Conservation (phyloP, 2,888 invertebrate species). For the Stictocephala bisonia region DNA sequence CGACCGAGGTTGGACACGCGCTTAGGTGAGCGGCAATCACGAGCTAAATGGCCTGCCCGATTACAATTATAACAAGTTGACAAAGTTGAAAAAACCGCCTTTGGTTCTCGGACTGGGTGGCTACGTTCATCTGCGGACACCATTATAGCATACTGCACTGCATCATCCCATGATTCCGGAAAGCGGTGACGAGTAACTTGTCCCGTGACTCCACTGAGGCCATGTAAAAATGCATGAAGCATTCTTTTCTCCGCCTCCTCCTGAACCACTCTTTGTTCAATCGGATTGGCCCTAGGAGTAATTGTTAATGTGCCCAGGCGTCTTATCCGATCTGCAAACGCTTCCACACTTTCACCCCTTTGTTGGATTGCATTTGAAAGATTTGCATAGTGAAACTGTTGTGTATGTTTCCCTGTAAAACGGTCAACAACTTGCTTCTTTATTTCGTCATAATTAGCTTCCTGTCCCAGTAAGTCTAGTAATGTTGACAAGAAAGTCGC, state of each 20-base stretch:
- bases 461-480: neutral
- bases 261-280: too few species aligned
- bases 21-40: neutral
- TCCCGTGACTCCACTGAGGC: neutral
- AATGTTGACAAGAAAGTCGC: neutral
- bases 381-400: slow-evolving; percentile 2
- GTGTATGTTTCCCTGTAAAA: slow-evolving; percentile 19
- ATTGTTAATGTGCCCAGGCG: neutral
- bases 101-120: neutral
- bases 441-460: neutral
- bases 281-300: neutral
- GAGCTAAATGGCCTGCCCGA: neutral
- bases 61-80: slow-evolving; percentile 6
- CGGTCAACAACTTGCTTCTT: neutral
- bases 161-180: slow-evolving; percentile 11
- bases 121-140: slow-evolving; percentile 1
- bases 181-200: slow-evolving; percentile 14
- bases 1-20: neutral
- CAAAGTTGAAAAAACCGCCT: neutral
- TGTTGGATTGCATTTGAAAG: neutral
- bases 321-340: neutral
- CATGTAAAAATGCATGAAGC: neutral
- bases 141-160: slow-evolving; percentile 14
- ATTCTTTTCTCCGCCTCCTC: neutral
- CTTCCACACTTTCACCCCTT: neutral